phyloP scores from a whole-genome alignment of 2,113 vertebrate genomes.

The Petromus typicus region DNA sequence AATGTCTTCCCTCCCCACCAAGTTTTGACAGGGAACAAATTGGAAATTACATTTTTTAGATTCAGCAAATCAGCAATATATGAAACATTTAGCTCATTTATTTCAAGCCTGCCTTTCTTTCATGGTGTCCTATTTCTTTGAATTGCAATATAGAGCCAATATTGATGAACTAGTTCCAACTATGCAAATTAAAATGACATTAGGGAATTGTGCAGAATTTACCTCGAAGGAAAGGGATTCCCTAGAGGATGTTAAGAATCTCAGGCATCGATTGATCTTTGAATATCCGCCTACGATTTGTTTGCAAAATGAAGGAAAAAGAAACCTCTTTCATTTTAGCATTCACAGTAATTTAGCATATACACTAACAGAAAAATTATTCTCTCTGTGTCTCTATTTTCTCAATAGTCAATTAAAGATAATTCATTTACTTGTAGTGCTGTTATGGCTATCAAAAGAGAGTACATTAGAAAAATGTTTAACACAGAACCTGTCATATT shows the following conservation, averaged over 20 bases:
- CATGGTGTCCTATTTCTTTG: background rate
- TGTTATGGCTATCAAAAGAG: background rate
- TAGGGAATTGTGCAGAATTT: background rate
- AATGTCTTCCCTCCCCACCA: background rate
- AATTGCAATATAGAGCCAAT: background rate
- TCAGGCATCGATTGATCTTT: background rate
- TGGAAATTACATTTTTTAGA: background rate
- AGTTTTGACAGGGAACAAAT: background rate
- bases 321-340: background rate
- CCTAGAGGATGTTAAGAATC: background rate
- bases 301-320: background rate
- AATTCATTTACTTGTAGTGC: background rate
- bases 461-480: slow-evolving; percentile 21
- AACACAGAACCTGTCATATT: background rate
- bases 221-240: background rate
- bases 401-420: background rate
- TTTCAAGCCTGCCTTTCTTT: background rate
- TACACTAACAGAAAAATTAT: background rate
- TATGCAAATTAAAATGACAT: background rate
- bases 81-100: background rate
- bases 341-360: background rate
- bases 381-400: background rate
- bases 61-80: background rate
- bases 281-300: background rate
- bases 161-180: background rate